These are phyloP conservation scores for Psilopogon haemacephalus DNA, from an alignment of 2,113 vertebrate genomes.

Conservation along the genomic window DNA sequence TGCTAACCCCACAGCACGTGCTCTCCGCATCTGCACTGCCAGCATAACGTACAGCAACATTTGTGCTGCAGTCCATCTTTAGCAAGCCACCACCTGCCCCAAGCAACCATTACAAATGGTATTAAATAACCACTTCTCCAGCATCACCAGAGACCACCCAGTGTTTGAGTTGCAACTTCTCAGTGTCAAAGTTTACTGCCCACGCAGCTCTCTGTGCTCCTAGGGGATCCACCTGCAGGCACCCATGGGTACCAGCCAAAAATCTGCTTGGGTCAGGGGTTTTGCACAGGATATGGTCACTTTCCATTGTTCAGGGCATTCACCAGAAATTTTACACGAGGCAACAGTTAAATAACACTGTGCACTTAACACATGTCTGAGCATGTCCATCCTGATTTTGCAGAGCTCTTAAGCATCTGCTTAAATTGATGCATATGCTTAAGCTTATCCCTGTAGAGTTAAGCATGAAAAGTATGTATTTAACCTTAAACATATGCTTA, in stretches of 20 bases:
- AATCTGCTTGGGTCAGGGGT: not conserved
- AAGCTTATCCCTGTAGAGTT: conserved; percentile 65
- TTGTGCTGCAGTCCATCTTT: not conserved
- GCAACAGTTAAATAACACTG: conserved; percentile 14
- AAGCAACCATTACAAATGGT: conserved; percentile 27
- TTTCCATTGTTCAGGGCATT: not conserved
- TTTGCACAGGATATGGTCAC: not conserved
- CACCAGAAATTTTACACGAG: conserved; percentile 1
- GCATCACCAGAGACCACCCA: conserved; percentile 46
- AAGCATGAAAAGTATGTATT: conserved; percentile 63
- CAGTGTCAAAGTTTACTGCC: conserved; percentile 7
- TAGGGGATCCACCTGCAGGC: not conserved
- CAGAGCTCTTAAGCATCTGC: conserved; percentile 62
- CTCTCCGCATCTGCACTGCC: not conserved
- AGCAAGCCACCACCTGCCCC: conserved; percentile 5
- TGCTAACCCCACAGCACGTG: not conserved
- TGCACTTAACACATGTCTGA: conserved; percentile 53
- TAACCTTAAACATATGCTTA: conserved; percentile 71
- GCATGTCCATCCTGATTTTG: conserved; percentile 63
- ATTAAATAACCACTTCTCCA: conserved; percentile 45
- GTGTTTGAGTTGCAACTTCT: not conserved
- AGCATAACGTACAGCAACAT: not conserved
- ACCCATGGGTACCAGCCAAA: not conserved
- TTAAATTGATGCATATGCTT: conserved; percentile 66
- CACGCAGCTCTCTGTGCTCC: not conserved